A percentile compares a stretch with the other conserved stretches of the same genome.
phyloP scores from a whole-genome alignment of 2,888 invertebrate species.

The Drosophila yooni region DNA sequence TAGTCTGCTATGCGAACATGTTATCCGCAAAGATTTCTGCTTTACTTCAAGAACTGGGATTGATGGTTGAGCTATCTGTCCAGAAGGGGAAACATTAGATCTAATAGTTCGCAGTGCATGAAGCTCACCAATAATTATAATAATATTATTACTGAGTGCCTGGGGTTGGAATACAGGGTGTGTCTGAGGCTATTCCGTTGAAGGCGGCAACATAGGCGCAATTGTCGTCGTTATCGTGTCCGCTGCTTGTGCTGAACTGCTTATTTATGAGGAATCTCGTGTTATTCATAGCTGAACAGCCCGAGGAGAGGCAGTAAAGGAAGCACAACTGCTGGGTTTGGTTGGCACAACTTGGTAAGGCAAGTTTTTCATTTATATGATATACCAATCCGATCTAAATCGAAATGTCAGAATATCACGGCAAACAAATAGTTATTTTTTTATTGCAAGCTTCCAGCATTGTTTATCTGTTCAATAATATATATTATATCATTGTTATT shows the following conservation, averaged over 20 bases:
- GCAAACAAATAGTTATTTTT: not conserved
- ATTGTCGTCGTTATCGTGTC: not conserved
- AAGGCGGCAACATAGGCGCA: not conserved
- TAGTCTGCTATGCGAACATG: not conserved
- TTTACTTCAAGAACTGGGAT: not conserved
- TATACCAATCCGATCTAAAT: not conserved
- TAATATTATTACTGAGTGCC: not conserved
- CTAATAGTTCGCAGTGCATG: too few species aligned
- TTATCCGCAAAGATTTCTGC: not conserved
- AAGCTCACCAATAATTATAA: too few species aligned
- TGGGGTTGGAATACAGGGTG: not conserved
- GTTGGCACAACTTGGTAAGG: not conserved
- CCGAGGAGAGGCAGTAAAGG: too few species aligned
- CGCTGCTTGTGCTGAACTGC: not conserved
- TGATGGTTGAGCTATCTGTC: not conserved
- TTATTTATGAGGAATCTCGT: not conserved
- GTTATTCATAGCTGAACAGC: not conserved
- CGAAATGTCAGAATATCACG: not conserved
- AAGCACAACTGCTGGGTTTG: not conserved
- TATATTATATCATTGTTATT: not conserved
- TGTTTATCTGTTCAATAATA: not conserved
- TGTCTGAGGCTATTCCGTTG: not conserved
- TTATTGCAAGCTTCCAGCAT: not conserved
- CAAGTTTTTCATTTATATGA: fast-evolving
- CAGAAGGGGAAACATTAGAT: not conserved